Conservation (phyloP, 2,797 vertebrate species). For the Acanthornis magna region DNA sequence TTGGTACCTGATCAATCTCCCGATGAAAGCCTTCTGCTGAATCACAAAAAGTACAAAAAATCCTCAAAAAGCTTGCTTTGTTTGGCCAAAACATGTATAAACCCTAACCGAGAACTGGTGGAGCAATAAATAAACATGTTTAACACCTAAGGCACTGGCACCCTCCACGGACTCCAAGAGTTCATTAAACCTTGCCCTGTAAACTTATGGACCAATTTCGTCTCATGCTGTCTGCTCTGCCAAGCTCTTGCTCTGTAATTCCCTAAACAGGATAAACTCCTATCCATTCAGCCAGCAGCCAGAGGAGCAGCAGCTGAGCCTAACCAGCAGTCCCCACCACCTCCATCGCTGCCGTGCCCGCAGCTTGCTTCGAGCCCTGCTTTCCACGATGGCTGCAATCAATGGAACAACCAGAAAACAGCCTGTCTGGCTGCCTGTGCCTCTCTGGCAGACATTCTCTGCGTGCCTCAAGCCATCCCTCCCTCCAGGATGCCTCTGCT, state of each 20-base stretch:
- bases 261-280: constrained; percentile 37
- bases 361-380: background rate
- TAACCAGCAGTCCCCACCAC: background rate
- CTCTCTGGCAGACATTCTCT: accelerated
- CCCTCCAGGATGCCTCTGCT: background rate
- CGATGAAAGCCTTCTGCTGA: background rate
- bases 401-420: background rate
- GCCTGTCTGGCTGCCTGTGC: background rate
- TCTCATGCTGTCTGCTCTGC: constrained; percentile 43
- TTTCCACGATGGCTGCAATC: background rate
- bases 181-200: constrained; percentile 68
- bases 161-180: background rate
- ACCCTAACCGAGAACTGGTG: background rate
- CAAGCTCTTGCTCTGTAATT: constrained; percentile 44
- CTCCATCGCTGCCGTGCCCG: background rate
- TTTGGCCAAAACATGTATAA: background rate
- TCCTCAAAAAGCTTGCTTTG: background rate
- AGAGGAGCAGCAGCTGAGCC: constrained; percentile 18
- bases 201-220: constrained; percentile 49
- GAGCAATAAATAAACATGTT: constrained; percentile 47
- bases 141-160: constrained; percentile 33
- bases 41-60: background rate
- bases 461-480: background rate
- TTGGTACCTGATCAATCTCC: background rate
- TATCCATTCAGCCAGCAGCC: constrained; percentile 26